Conservation (phyloP, 1,140 invertebrate genomes). For the Neelides sp. region DNA sequence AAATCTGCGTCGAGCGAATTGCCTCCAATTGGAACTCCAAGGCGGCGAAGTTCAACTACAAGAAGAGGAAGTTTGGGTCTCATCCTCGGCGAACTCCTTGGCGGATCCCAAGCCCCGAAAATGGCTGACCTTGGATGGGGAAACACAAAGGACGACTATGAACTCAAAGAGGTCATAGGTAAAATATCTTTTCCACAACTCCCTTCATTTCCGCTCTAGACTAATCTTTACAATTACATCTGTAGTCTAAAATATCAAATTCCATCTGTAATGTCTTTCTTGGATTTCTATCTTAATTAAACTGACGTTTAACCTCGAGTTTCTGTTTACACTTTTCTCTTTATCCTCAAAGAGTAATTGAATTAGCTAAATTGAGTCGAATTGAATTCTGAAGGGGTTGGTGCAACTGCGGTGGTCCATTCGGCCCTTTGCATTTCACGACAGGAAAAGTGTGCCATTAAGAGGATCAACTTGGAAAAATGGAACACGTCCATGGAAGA, state of each 20-base stretch:
- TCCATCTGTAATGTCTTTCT: too few relatives aligned
- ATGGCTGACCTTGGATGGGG: constrained; percentile 69
- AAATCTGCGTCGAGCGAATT: constrained; percentile 41
- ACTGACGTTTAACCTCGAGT: too few relatives aligned
- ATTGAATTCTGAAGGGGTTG: constrained; percentile 64
- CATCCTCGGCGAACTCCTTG: constrained; percentile 3
- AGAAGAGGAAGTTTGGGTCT: too few relatives aligned
- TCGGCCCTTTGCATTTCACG: constrained; percentile 82
- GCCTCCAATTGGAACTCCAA: constrained; percentile 21
- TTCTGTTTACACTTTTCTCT: too few relatives aligned
- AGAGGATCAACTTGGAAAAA: constrained; percentile 97
- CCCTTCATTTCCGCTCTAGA: too few relatives aligned
- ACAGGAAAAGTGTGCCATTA: constrained; percentile 94
- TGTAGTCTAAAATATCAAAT: too few relatives aligned
- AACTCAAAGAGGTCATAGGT: constrained; percentile 89
- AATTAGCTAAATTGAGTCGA: too few relatives aligned
- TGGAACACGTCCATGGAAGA: constrained; percentile 99
- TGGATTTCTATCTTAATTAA: too few relatives aligned
- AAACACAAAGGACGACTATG: constrained; percentile 85
- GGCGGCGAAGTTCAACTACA: constrained; percentile 20
- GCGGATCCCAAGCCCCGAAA: constrained; percentile 53
- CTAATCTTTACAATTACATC: too few relatives aligned
- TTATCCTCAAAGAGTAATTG: too few relatives aligned
- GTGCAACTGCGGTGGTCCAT: constrained; percentile 92
- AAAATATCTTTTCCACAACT: too few relatives aligned